Evolutionary conservation across 1,140 invertebrate species (phyloP).

Genomic region (Lasioglossum albipes): DNA sequence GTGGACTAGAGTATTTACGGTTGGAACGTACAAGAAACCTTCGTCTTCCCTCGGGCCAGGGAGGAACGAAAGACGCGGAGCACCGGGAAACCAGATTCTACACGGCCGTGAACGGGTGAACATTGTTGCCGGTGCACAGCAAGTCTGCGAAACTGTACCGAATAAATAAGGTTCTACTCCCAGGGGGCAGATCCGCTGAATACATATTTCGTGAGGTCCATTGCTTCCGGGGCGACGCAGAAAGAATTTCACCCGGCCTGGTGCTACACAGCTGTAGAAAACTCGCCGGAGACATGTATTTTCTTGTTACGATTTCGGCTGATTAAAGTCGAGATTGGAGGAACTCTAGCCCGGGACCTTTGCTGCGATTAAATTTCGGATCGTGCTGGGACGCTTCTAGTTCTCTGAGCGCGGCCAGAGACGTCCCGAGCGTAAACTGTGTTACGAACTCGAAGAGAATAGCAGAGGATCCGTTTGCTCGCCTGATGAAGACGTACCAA

Average conservation of each 20-base stretch:
- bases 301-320: not conserved
- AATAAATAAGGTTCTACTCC: slow-evolving; percentile 44
- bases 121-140: not conserved
- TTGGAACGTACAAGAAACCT: not conserved
- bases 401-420: too few species aligned
- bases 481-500: too few species aligned
- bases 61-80: not conserved
- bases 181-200: slow-evolving; percentile 3
- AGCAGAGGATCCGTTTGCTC: too few species aligned
- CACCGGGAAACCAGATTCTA: not conserved
- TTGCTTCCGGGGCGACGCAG: slow-evolving; percentile 13
- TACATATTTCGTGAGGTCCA: slow-evolving; percentile 24
- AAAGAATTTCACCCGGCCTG: not conserved
- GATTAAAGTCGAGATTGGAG: not conserved
- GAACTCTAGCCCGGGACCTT: too few species aligned
- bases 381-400: too few species aligned
- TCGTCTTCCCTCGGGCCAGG: too few species aligned
- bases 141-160: not conserved
- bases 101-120: not conserved
- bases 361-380: too few species aligned
- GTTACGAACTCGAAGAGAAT: too few species aligned
- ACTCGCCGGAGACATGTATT: not conserved
- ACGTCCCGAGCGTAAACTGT: too few species aligned
- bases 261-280: not conserved
- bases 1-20: too few species aligned